These are phyloP conservation scores for Cetonia aurata DNA, from an alignment of 2,888 invertebrate genomes.

Conservation along the genomic window DNA sequence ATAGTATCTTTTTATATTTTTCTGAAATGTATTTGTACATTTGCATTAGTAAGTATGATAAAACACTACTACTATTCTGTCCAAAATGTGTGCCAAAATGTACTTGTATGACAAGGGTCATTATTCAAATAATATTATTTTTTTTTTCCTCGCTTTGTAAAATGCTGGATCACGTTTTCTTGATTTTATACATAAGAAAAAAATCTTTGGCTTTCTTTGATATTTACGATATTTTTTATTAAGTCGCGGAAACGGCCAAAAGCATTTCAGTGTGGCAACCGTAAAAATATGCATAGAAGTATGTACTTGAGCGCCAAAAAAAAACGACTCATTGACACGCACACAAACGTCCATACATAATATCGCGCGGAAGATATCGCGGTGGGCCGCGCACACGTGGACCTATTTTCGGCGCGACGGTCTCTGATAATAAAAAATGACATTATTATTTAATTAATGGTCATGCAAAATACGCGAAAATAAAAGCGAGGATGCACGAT, in stretches of 20 bases:
- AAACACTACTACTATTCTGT: no score
- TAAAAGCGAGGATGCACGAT: slow-evolving; percentile 9
- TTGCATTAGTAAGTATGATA: no score
- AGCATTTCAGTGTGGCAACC: background rate
- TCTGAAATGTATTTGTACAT: no score
- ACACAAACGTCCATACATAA: slow-evolving; percentile 6
- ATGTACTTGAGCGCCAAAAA: background rate
- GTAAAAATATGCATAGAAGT: slow-evolving; percentile 14
- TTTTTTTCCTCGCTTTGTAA: no score
- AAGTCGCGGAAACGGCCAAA: background rate
- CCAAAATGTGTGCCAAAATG: no score
- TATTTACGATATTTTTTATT: background rate
- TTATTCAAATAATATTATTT: no score
- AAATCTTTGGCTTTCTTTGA: background rate
- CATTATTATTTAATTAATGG: slow-evolving; percentile 39
- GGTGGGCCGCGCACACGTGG: slow-evolving; percentile 41
- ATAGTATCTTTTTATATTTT: no score
- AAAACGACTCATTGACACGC: slow-evolving; percentile 20
- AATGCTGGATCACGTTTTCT: background rate
- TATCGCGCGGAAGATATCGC: slow-evolving; percentile 32
- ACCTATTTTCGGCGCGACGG: slow-evolving; percentile 40
- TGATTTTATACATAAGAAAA: background rate
- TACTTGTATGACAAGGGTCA: no score
- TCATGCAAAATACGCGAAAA: slow-evolving; percentile 34
- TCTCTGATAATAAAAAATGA: slow-evolving; percentile 31